These are phyloP conservation scores for Chrysolina oricalcia DNA, from an alignment of 2,888 invertebrate species.

Conservation along the genomic window DNA sequence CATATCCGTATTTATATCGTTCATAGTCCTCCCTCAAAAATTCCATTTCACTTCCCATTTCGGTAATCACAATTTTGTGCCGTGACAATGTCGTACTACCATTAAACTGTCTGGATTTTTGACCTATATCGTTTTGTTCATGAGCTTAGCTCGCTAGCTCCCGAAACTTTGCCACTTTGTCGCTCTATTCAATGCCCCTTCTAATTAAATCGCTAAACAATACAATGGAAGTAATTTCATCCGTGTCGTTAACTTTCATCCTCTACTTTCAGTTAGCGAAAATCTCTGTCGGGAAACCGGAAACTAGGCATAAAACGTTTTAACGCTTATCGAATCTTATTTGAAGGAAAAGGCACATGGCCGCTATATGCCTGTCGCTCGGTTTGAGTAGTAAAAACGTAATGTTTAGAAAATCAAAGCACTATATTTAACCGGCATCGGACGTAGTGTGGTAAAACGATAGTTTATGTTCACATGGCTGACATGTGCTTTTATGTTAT, in stretches of 20 bases:
- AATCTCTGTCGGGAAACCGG: constrained; percentile 2
- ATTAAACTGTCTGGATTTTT: constrained; percentile 5
- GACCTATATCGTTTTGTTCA: neutral
- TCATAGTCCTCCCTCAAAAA: no score
- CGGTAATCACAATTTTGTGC: neutral
- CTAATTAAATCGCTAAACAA: neutral
- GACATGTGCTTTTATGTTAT: constrained; percentile 43
- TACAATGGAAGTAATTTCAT: constrained; percentile 18
- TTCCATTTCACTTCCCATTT: no score
- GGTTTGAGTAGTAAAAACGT: constrained; percentile 17
- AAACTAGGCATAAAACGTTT: constrained; percentile 28
- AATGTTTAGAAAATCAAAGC: constrained; percentile 34
- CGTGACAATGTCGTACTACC: neutral
- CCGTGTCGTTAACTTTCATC: constrained; percentile 1
- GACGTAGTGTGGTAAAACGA: constrained; percentile 15
- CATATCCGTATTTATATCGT: no score
- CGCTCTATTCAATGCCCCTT: neutral
- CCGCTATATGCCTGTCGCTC: neutral
- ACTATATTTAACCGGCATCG: constrained; percentile 21
- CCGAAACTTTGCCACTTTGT: constrained; percentile 9
- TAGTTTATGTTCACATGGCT: constrained; percentile 39
- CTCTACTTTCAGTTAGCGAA: neutral
- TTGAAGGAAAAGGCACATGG: neutral
- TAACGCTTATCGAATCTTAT: constrained; percentile 18
- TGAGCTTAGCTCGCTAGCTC: neutral